Conservation (phyloP, 2,113 vertebrate species). For the Cyanistes caeruleus region DNA sequence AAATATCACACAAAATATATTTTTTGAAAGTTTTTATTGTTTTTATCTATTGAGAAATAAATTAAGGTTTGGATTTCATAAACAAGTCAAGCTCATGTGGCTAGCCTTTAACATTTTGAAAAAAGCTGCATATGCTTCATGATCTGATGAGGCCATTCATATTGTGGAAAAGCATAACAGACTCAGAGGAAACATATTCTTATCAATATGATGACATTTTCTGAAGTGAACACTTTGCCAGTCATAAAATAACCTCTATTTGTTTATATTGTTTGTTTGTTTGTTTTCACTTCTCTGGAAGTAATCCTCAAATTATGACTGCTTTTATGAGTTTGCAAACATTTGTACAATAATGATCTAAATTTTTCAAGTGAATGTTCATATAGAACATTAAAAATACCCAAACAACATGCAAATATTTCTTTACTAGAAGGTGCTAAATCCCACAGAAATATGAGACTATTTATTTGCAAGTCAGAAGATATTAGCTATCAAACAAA, state of each 20-base stretch:
- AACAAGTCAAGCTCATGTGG: background rate
- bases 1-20: background rate
- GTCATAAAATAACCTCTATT: background rate
- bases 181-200: background rate
- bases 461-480: background rate
- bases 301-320: background rate
- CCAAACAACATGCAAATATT: background rate
- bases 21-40: background rate
- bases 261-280: background rate
- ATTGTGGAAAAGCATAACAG: background rate
- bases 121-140: background rate
- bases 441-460: background rate
- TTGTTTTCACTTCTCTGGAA: background rate
- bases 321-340: background rate
- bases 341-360: background rate
- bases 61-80: background rate
- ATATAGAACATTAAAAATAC: background rate
- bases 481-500: background rate
- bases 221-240: background rate
- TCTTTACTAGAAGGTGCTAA: background rate
- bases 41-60: background rate
- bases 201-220: background rate
- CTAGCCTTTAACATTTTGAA: background rate
- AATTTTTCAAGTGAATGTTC: background rate
- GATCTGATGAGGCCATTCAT: background rate